Conservation (phyloP, 2,113 vertebrate species). For the Eudyptes chrysolophus region DNA sequence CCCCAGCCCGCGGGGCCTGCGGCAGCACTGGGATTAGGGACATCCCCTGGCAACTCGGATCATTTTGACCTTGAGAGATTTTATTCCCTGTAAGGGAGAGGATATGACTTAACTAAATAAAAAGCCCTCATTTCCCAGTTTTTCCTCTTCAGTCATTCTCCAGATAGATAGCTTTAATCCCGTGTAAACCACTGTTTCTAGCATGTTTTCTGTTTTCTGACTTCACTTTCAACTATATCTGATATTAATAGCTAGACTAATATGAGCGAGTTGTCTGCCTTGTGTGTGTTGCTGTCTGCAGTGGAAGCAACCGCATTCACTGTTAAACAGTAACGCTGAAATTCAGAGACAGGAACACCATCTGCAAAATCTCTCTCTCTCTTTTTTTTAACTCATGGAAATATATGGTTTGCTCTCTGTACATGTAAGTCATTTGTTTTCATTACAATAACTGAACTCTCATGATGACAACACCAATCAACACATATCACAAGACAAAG, state of each 20-base stretch:
- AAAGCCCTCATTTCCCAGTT: background rate
- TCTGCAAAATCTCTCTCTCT: background rate
- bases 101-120: background rate
- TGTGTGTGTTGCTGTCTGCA: background rate
- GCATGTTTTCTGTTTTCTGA: background rate
- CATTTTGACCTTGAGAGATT: background rate
- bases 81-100: background rate
- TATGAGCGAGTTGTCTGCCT: background rate
- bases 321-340: background rate
- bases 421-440: background rate
- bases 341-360: background rate
- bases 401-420: background rate
- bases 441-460: background rate
- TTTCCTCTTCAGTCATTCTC: background rate
- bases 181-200: background rate
- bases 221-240: background rate
- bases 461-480: constrained; percentile 8
- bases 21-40: too few relatives aligned
- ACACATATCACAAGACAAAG: background rate
- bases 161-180: background rate
- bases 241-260: background rate
- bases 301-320: background rate
- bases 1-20: background rate
- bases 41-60: background rate
- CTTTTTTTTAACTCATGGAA: background rate